These are phyloP conservation scores for Barnardius zonarius DNA, from an alignment of 2,113 vertebrate genomes.

Conservation along the genomic window DNA sequence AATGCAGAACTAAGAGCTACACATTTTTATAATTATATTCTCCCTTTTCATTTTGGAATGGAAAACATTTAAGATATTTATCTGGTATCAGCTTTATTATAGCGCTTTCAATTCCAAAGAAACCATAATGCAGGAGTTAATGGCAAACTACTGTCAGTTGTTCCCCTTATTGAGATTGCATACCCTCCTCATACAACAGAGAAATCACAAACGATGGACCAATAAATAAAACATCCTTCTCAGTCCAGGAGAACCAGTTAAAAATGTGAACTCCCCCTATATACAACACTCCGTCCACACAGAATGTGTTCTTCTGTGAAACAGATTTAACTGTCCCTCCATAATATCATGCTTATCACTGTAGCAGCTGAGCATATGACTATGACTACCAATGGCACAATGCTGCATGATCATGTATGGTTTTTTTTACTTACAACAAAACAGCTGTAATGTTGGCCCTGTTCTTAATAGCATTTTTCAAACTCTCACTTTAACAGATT, in stretches of 20 bases:
- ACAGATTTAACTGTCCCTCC: not conserved
- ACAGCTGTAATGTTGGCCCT: not conserved
- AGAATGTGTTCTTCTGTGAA: not conserved
- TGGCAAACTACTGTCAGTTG: not conserved
- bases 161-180: not conserved
- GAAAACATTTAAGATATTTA: not conserved
- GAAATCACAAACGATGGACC: not conserved
- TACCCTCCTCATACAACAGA: not conserved
- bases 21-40: not conserved
- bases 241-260: not conserved
- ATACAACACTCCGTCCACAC: fast-evolving
- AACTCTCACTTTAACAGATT: not conserved
- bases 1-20: not conserved
- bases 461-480: not conserved
- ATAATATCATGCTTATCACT: fast-evolving
- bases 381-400: not conserved
- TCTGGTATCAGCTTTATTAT: not conserved
- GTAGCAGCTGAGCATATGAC: not conserved
- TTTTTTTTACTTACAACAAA: not conserved
- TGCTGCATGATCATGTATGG: fast-evolving
- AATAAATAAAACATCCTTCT: constrained; percentile 1
- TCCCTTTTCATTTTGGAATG: not conserved
- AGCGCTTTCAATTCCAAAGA: not conserved
- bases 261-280: not conserved
- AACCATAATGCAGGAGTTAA: not conserved